A percentile compares a stretch with the other conserved stretches of the same genome.
Conservation (phyloP, 2,113 vertebrate genomes). For the Corynorhinus townsendii region DNA sequence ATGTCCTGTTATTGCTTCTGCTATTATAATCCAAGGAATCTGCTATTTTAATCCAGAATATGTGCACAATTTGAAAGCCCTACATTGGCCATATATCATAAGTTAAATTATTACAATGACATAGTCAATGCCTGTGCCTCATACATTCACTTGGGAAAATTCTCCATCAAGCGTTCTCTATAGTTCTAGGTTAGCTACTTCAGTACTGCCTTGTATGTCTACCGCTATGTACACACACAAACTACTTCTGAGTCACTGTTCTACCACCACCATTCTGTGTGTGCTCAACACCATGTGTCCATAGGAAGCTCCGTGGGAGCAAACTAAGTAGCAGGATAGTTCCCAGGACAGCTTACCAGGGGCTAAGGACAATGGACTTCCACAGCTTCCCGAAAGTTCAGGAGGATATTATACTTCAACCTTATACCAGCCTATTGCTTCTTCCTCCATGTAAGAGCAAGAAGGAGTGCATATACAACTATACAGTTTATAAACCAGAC, state of each 20-base stretch:
- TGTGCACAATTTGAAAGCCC: not conserved
- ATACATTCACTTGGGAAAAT: not conserved
- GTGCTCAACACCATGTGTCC: not conserved
- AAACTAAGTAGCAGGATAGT: not conserved
- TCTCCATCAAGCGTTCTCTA: not conserved
- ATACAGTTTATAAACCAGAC: not conserved
- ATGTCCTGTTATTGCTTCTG: not conserved
- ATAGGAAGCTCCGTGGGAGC: not conserved
- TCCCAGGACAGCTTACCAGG: not conserved
- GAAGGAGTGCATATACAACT: not conserved
- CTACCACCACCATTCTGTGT: not conserved
- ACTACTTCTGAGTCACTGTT: not conserved
- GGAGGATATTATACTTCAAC: not conserved
- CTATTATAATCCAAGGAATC: not conserved
- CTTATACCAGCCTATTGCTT: not conserved
- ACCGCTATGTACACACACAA: not conserved
- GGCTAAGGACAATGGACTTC: not conserved
- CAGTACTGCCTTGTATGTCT: not conserved
- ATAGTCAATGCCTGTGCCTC: not conserved
- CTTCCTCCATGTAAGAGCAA: not conserved
- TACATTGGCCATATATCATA: not conserved
- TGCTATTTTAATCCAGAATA: not conserved
- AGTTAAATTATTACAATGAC: not conserved
- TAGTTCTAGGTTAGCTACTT: not conserved
- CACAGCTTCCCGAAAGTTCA: not conserved